Percentiles rank a stretch among this genome's conserved stretches.
Conservation (phyloP, 2,113 vertebrate genomes). For the Hymenochirus boettgeri region DNA sequence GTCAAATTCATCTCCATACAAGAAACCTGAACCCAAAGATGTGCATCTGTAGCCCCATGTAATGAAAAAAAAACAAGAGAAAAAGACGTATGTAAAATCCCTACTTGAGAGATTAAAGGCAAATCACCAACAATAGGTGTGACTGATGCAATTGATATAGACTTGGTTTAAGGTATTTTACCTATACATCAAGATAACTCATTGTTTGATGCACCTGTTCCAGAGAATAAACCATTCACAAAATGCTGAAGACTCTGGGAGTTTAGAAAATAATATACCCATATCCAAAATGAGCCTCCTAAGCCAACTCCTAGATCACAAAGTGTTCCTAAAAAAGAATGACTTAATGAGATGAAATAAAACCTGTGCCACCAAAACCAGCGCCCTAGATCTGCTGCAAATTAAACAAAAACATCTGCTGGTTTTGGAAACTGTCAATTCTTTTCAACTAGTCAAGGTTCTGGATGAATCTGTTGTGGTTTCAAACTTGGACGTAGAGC, state of each 20-base stretch:
- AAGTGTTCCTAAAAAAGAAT: accelerated
- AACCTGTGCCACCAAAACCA: conserved; percentile 25
- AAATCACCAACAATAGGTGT: accelerated
- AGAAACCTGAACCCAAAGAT: not conserved
- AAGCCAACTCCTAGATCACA: not conserved
- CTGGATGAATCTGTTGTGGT: not conserved
- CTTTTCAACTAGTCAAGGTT: not conserved
- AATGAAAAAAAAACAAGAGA: conserved; percentile 1
- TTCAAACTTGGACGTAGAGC: not conserved
- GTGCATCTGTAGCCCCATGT: conserved; percentile 22
- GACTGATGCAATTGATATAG: not conserved
- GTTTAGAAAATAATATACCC: not conserved
- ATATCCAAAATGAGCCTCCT: conserved; percentile 4
- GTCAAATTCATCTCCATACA: not conserved
- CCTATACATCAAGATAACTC: not conserved
- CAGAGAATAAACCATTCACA: not conserved
- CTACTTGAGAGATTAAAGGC: not conserved
- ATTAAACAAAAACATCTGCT: accelerated
- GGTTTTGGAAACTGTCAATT: accelerated
- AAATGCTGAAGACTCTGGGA: not conserved
- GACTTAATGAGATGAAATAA: accelerated
- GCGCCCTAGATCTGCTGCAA: conserved; percentile 32
- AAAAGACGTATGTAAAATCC: not conserved
- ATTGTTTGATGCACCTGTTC: not conserved
- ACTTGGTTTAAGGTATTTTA: accelerated